phyloP scores from a whole-genome alignment of 92 coral and sea anemone genomes.

The Hydrozoanthus gracilis region DNA sequence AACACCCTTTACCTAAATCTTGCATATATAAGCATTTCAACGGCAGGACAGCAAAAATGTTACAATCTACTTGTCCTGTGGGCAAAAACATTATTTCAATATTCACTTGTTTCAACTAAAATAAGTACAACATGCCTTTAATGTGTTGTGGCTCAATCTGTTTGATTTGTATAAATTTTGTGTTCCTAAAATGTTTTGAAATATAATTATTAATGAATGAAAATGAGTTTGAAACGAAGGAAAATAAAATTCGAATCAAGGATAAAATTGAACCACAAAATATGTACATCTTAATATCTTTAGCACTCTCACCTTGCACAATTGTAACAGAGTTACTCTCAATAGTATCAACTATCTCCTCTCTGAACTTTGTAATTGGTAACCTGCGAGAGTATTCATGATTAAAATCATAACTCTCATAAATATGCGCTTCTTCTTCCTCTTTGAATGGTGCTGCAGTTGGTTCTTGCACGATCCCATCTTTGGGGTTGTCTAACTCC shows the following conservation, averaged over 20 bases:
- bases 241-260: background rate
- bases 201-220: no score
- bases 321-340: slow-evolving; percentile 96
- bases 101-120: no score
- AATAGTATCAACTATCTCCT: slow-evolving; percentile 85
- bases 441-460: slow-evolving; percentile 81
- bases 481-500: slow-evolving; percentile 57
- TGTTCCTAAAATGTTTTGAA: no score
- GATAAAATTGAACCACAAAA: background rate
- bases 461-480: slow-evolving; percentile 35
- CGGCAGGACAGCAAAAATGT: no score
- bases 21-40: no score
- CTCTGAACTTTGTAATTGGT: slow-evolving; percentile 84
- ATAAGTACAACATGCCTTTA: no score
- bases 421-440: slow-evolving; percentile 90
- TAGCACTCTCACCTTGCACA: slow-evolving; percentile 77
- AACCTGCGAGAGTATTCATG: slow-evolving; percentile 81
- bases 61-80: no score
- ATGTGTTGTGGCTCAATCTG: no score
- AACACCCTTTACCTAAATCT: no score
- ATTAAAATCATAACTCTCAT: slow-evolving; percentile 89
- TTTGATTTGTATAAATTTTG: no score
- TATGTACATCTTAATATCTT: no score
- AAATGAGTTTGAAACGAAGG: background rate
- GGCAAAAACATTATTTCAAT: no score